A percentile compares a stretch with the other conserved stretches of the same genome.
Evolutionary conservation across 2,888 invertebrate species (phyloP).

Genomic region (Antheraea assamensis): DNA sequence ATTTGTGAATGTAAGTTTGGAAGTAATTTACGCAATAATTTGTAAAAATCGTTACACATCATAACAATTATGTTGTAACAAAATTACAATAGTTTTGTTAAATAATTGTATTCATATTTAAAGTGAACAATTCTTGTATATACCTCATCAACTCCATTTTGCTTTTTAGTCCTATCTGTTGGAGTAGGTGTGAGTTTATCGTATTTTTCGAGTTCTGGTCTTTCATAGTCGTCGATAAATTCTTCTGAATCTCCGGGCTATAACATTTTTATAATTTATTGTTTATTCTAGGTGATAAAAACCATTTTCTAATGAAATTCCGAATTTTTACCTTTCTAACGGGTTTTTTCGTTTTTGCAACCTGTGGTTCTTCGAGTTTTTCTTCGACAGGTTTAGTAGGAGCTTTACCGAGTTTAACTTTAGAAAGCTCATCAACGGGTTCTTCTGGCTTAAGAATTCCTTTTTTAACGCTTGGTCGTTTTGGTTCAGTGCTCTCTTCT

Average conservation of each 20-base stretch:
- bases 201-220: conserved; percentile 87
- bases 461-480: conserved; percentile 69
- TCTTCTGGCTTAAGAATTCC: conserved; percentile 69
- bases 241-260: conserved; percentile 77
- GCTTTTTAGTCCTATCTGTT: conserved; percentile 67
- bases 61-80: not conserved
- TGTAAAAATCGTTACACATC: not conserved
- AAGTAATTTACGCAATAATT: not conserved
- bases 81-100: not conserved
- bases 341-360: conserved; percentile 64
- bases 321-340: conserved; percentile 62
- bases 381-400: conserved; percentile 65
- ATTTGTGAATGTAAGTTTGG: not conserved
- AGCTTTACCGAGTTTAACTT: conserved; percentile 67
- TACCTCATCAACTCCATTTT: conserved; percentile 75
- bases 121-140: not conserved
- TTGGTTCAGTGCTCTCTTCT: conserved; percentile 61
- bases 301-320: conserved; percentile 9
- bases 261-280: conserved; percentile 33
- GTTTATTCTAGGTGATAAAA: conserved; percentile 8
- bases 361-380: conserved; percentile 65
- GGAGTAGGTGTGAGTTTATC: conserved; percentile 80
- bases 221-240: conserved; percentile 87
- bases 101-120: conserved; percentile 2
- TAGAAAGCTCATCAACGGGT: conserved; percentile 70